Conservation (phyloP, 2,113 vertebrate species). For the Leptobrachium leishanense region DNA sequence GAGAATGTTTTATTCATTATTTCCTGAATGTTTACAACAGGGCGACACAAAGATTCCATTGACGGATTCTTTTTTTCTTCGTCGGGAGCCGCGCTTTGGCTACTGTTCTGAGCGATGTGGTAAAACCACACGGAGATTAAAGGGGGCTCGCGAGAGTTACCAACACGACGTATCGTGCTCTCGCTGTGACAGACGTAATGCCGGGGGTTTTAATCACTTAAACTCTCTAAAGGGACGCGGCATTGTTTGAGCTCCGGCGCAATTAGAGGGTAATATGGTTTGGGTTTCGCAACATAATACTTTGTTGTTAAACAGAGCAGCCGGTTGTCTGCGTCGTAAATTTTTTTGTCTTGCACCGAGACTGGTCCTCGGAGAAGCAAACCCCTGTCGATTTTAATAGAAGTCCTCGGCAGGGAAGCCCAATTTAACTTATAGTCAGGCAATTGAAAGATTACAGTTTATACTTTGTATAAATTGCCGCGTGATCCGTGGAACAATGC, state of each 20-base stretch:
- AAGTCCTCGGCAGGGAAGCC: background rate
- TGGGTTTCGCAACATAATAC: slow-evolving; percentile 28
- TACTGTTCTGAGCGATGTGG: slow-evolving; percentile 23
- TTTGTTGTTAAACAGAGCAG: slow-evolving; percentile 10
- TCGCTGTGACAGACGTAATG: background rate
- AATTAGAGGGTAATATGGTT: slow-evolving; percentile 12
- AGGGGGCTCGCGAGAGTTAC: background rate
- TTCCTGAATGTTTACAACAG: background rate
- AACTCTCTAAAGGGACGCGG: slow-evolving; percentile 13
- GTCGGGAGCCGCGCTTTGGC: slow-evolving; percentile 6
- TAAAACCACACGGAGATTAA: slow-evolving; percentile 14
- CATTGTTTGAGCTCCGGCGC: slow-evolving; percentile 21
- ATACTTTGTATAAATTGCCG: background rate
- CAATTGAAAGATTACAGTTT: slow-evolving; percentile 8
- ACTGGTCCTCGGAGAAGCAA: background rate
- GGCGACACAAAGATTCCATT: slow-evolving; percentile 18
- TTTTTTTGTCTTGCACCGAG: background rate
- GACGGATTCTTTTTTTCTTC: slow-evolving; percentile 8
- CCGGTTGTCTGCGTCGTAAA: slow-evolving; percentile 30
- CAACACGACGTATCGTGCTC: background rate
- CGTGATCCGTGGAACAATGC: background rate
- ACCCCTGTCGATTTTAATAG: slow-evolving; percentile 14
- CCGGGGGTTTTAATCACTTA: slow-evolving; percentile 11
- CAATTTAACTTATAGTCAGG: background rate
- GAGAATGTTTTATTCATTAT: slow-evolving; percentile 8